Evolutionary conservation across 1,140 invertebrate genomes (phyloP), one percentile per base, ranked within the genome.

Genomic region (Leptestheria dahalacensis): DNA sequence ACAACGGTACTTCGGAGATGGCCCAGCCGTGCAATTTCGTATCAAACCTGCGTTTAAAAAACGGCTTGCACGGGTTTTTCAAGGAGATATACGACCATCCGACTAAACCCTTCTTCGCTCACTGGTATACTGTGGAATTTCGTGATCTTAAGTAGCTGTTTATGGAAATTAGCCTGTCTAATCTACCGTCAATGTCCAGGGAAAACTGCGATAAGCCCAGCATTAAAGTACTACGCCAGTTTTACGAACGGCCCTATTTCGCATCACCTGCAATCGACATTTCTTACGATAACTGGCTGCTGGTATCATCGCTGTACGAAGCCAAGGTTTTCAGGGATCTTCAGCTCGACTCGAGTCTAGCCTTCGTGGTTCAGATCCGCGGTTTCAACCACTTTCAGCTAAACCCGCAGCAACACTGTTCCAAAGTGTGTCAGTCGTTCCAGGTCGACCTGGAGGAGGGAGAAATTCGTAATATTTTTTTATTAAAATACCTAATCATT

Each of bases 391-490:
- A 25, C 26, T n/a, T 60, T 46, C 58, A 23, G 20, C 18, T 60
- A 20, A 2, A 41, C 23, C 48, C 49, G 11, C 48, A 52, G 23
- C 48, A 29, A n/a, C 25, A 48, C 2, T 60, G 58, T 50, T 25
- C 33, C 33, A 28, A 33, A 11, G 26, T 18, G 9, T 60, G 58
- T 21, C 58, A 28, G 24, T 23, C 9, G 20, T 6, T 60, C 41
- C 25, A 60, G 18, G 10, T 60, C 41, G 33, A 24, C 15, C 28
- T 60, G 20, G 47, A 50, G 6, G 58, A 60, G 33, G 49, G 58
- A 18, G 58, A 60, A 60, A 52, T 60, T 23, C 21, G 58, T 60
- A 48, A 60, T n/a, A n/a, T n/a, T n/a, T n/a, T n/a, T n/a, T n/a
- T n/a, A n/a, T n/a, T n/a, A n/a, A n/a, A n/a, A n/a, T n/a, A n/a